Conservation (phyloP, 2,888 invertebrate species). For the Ichneumoninae sp. region DNA sequence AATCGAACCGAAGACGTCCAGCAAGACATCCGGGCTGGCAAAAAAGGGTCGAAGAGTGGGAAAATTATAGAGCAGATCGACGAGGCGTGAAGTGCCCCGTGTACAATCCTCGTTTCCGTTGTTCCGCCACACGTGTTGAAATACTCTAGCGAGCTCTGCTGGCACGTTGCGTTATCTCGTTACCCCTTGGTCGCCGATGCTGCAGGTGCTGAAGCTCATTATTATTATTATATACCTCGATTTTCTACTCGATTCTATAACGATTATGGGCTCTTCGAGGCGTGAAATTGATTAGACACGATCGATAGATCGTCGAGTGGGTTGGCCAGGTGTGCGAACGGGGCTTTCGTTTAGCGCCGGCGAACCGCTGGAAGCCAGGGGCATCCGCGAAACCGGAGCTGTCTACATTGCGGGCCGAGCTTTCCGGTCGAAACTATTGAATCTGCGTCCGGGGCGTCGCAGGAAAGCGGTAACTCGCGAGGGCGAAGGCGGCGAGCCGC, state of each 20-base stretch:
- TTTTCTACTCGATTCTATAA: conserved; percentile 50
- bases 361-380: conserved; percentile 8
- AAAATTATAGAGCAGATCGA: neutral
- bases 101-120: neutral
- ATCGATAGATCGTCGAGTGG: conserved; percentile 35
- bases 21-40: neutral
- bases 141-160: conserved; percentile 1
- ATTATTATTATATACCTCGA: conserved; percentile 38
- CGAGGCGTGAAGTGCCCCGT: neutral
- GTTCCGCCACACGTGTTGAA: neutral
- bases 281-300: conserved; percentile 51
- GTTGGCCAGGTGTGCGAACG: conserved; percentile 35
- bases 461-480: conserved; percentile 26
- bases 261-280: conserved; percentile 58
- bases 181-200: conserved; percentile 42
- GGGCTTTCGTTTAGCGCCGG: neutral
- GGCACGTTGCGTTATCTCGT: conserved; percentile 49
- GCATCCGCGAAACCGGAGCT: conserved; percentile 52
- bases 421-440: conserved; percentile 37
- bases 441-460: conserved; percentile 28
- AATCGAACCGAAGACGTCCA: too few species aligned
- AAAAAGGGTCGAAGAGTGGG: neutral
- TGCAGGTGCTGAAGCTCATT: conserved; percentile 30
- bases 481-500: conserved; percentile 26
- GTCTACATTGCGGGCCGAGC: conserved; percentile 55